Base-by-base conservation (phyloP, 2,797 vertebrate species). In the Centropyge bicolor region DNA sequence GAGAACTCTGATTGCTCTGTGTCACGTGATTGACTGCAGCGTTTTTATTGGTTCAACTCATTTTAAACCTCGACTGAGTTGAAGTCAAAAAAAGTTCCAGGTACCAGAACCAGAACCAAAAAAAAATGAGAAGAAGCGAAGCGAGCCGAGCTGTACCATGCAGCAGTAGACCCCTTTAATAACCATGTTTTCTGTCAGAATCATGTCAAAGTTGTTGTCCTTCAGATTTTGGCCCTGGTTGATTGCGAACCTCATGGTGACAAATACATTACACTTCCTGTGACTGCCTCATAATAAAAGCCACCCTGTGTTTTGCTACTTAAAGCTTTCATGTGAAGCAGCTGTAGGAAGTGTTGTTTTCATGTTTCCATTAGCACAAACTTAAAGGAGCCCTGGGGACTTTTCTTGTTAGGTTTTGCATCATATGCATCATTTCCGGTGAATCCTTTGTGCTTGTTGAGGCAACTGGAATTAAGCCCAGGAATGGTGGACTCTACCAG, bases 141-240 rank as follows among this genome's bases (percentile, higher is more conserved):
- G 9, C 8, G 10, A 1, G 19, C 46, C 1, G 46, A 20, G 3
- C 17, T 20, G 46, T 48, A 20, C 19, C 19, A 16, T 13, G 16
- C 24, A 55, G 6, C 12, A 27, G 27, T 76, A 76, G 48, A 88
- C 83, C 68, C 20, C 19, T 88, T 87, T 86, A 59, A 67, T 77
- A 82, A 74, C 64, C 36, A 17, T 17, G 22, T 51, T 63, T 59
- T 62, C 22, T 17, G 4, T 1, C 31, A 59, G 17, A 68, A 24
- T 69, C 17, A 20, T 40, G 14, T 52, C 55, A 8, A 70, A 35
- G 31, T 55, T 65, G 22, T 43, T 40, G 10, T 38, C n/a, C 1
- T 38, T 12, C 20, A 55, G n/a, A 46, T 38, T 66, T 65, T 7
- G 46, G 45, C 22, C 16, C 16, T 38, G 14, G 46, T 49, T 65